A percentile compares a stretch with the other conserved stretches of the same genome.
Evolutionary conservation across 2,888 invertebrate genomes (phyloP).

Genomic region (Pollenia amentaria): DNA sequence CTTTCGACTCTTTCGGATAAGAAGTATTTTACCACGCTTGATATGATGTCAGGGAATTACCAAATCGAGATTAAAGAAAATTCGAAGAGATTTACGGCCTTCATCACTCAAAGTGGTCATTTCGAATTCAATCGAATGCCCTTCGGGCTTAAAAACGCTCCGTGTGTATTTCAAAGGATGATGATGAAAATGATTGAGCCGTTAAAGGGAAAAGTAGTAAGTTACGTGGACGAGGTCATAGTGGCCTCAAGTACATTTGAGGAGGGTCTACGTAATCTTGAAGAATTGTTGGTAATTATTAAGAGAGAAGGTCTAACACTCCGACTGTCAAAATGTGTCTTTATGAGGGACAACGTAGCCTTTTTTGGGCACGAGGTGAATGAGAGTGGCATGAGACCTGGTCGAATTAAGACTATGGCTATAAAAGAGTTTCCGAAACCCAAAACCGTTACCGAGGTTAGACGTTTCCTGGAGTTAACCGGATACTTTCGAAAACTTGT

Average conservation of each 20-base stretch:
- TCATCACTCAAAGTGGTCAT: slow-evolving; percentile 58
- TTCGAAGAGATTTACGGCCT: slow-evolving; percentile 55
- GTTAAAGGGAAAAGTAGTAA: slow-evolving; percentile 53
- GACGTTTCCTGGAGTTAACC: slow-evolving; percentile 79
- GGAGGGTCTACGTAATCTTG: slow-evolving; percentile 60
- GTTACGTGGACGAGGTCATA: slow-evolving; percentile 66
- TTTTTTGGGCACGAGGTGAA: slow-evolving; percentile 78
- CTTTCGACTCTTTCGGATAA: too few species aligned
- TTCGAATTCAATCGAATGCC: slow-evolving; percentile 66
- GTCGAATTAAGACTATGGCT: slow-evolving; percentile 75
- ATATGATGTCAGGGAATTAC: slow-evolving; percentile 64
- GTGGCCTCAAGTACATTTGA: slow-evolving; percentile 57
- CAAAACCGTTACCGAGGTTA: slow-evolving; percentile 75
- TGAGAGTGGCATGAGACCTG: slow-evolving; percentile 75
- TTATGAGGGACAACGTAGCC: slow-evolving; percentile 73
- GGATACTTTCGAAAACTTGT: slow-evolving; percentile 79
- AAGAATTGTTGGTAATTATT: slow-evolving; percentile 61
- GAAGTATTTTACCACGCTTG: too few species aligned
- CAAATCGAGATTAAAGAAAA: slow-evolving; percentile 58
- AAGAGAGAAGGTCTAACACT: slow-evolving; percentile 69
- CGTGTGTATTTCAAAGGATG: slow-evolving; percentile 80
- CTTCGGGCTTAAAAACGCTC: slow-evolving; percentile 76
- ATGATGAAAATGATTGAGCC: slow-evolving; percentile 50
- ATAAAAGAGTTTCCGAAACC: slow-evolving; percentile 75
- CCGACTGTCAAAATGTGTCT: slow-evolving; percentile 74